Percentiles rank a stretch among this genome's conserved stretches.
Evolutionary conservation across 2,113 vertebrate species (phyloP).

Genomic region (Pardalotus punctatus): DNA sequence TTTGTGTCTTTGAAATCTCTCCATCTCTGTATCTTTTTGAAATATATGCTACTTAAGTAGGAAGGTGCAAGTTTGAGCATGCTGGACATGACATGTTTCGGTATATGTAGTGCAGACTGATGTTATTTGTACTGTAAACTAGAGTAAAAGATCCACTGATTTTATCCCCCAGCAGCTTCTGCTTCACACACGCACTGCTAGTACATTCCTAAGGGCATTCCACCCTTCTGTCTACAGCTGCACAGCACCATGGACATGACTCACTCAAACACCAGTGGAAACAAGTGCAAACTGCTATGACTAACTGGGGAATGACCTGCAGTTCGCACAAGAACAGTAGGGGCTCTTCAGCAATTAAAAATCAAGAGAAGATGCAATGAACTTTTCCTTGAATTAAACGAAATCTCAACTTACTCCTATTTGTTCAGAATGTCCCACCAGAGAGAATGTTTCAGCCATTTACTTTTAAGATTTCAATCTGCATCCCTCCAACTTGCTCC

Average conservation of each 20-base stretch:
- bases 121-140: slow-evolving; percentile 34
- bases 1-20: neutral
- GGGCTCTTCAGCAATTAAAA: neutral
- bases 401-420: neutral
- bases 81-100: neutral
- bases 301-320: neutral
- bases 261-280: slow-evolving; percentile 42
- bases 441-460: neutral
- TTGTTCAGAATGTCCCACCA: neutral
- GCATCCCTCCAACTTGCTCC: neutral
- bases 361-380: neutral
- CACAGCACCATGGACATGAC: slow-evolving; percentile 3
- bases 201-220: slow-evolving; percentile 25
- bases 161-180: slow-evolving; percentile 32
- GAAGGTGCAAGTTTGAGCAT: slow-evolving; percentile 15
- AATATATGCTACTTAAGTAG: neutral
- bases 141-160: neutral
- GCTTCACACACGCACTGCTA: neutral
- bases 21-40: neutral
- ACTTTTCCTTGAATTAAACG: neutral
- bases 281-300: slow-evolving; percentile 36
- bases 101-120: neutral
- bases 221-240: slow-evolving; percentile 18
- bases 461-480: neutral
- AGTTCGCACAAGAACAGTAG: neutral